phyloP scores from a whole-genome alignment of 2,113 vertebrate species.

The Climacteris rufus region DNA sequence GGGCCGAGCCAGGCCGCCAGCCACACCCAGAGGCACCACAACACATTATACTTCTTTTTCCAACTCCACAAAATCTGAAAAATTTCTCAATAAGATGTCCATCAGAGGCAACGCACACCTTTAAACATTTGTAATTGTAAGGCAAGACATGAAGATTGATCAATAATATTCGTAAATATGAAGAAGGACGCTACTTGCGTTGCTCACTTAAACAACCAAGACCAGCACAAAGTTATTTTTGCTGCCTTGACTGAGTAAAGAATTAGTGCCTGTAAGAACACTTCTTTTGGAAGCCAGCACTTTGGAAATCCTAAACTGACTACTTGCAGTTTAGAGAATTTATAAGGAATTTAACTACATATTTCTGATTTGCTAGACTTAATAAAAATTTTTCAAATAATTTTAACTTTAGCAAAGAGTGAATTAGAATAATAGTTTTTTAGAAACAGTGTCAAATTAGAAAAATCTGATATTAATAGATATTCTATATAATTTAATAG shows the following conservation, averaged over 20 bases:
- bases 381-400: not conserved
- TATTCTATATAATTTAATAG: not conserved
- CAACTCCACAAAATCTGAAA: not conserved
- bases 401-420: not conserved
- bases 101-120: not conserved
- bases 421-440: not conserved
- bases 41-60: not conserved
- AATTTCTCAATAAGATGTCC: not conserved
- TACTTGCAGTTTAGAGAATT: not conserved
- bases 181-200: not conserved
- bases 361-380: constrained; percentile 28
- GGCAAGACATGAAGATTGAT: not conserved
- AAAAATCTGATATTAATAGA: not conserved
- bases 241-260: not conserved
- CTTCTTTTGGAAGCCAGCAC: constrained; percentile 13
- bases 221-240: not conserved
- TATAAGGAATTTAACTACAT: constrained; percentile 35
- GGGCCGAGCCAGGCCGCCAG: too few relatives aligned
- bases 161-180: not conserved
- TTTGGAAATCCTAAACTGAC: constrained; percentile 20
- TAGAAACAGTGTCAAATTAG: not conserved
- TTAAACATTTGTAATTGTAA: not conserved
- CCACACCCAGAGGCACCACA: too few relatives aligned
- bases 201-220: not conserved
- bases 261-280: not conserved